Evolutionary conservation across 1,140 invertebrate genomes (phyloP), one percentile per base, ranked within the genome.

Genomic region (Leguminivora glycinivorella): DNA sequence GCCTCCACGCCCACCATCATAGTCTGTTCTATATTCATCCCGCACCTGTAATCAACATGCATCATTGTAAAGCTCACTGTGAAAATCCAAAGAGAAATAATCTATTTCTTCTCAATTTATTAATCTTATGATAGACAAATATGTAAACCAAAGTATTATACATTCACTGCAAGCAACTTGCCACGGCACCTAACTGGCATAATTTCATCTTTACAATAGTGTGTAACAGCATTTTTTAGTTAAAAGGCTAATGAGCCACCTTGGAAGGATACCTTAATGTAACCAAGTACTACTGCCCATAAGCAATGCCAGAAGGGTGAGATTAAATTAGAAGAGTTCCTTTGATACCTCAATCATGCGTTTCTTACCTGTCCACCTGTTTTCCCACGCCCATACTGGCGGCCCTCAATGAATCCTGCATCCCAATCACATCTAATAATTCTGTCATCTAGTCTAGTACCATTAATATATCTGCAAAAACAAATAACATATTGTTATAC

Each of bases 401-500:
- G 93, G 2, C 99, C 99, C 93, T 99, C 99, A 68, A 98, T 95
- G 92, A 99, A 99, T 4, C 99, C 99, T 60, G 98, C 98, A 92
- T 99, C 99, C 98, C 98, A 99, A 92, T 99, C 99, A 70, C 98
- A 98, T 83, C 99, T 93, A 25, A 99, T 98, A 67, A 99, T 97
- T 84, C 99, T 94, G 83, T 99, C 99, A 93, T 99, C 99, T 17
- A 99, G 90, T 74, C 98, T 93, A 0, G 99, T 99, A 2, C 98
- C 98, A 93, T 99, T 99, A 6, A 99, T 94, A 89, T 98, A 99
- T 82, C 94, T 95, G 77, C 19, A 92, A 85, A 74, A 0, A 43
- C 17, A n/a, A 5, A 43, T 17, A n/a, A 43, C 34, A 38, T 14
- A 14, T 38, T 14, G 34, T 38, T 38, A n/a, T n/a, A n/a, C n/a